phyloP scores from a whole-genome alignment of 2,113 vertebrate genomes.

The Vulpes lagopus region DNA sequence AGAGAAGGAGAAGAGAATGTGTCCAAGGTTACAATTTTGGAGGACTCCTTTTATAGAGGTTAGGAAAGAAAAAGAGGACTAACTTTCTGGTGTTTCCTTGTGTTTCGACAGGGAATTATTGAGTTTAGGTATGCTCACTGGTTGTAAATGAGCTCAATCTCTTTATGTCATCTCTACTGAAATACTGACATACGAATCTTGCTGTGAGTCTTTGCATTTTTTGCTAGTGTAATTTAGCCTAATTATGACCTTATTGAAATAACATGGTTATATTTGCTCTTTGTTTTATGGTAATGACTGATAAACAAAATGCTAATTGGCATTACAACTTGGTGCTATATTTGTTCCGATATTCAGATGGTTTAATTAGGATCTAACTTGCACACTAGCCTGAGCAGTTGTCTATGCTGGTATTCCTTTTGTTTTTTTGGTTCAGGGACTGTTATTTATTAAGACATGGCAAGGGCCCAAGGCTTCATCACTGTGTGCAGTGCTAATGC shows the following conservation, averaged over 20 bases:
- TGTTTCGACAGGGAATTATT: not conserved
- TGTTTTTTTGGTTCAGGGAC: conserved; percentile 55
- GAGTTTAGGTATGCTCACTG: not conserved
- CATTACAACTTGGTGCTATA: conserved; percentile 77
- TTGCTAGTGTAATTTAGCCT: conserved; percentile 77
- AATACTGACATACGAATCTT: conserved; percentile 53
- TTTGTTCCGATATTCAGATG: conserved; percentile 80
- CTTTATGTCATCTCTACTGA: not conserved
- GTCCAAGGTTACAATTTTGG: not conserved
- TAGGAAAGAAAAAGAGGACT: not conserved
- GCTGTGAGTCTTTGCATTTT: conserved; percentile 61
- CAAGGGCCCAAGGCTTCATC: not conserved
- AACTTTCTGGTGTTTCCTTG: not conserved
- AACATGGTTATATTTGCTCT: conserved; percentile 79
- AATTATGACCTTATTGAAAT: conserved; percentile 78
- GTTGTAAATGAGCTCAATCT: not conserved
- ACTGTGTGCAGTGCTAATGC: not conserved
- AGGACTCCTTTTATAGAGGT: not conserved
- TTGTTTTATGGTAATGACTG: conserved; percentile 81
- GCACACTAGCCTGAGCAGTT: conserved; percentile 36
- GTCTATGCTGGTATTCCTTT: conserved; percentile 62
- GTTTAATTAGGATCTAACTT: conserved; percentile 83
- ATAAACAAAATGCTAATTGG: conserved; percentile 84
- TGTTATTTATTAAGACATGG: conserved; percentile 42
- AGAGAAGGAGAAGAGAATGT: not conserved